Conservation (phyloP, 2,888 invertebrate genomes). For the Biston stratarius region DNA sequence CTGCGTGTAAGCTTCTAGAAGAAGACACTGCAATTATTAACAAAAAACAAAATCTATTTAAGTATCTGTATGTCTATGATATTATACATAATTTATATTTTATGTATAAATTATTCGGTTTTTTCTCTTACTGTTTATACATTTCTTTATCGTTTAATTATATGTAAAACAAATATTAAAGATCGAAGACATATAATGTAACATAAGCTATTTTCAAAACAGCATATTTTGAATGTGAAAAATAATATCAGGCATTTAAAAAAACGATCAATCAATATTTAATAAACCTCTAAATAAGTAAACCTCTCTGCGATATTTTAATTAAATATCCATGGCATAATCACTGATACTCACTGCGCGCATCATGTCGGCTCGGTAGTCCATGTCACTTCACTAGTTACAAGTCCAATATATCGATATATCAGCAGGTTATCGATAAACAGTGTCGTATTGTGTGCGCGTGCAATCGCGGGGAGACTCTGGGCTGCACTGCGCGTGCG, state of each 20-base stretch:
- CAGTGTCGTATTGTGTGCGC: constrained; percentile 50
- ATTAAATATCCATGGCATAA: constrained; percentile 36
- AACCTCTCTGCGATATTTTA: not conserved
- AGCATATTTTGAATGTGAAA: no score
- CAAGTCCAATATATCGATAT: constrained; percentile 42
- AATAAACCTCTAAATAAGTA: not conserved
- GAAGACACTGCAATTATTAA: no score
- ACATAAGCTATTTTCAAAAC: no score
- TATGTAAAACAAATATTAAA: no score
- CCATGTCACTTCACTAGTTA: constrained; percentile 48
- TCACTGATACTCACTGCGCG: constrained; percentile 76
- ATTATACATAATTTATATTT: no score
- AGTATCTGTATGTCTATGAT: no score
- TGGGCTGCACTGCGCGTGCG: constrained; percentile 64
- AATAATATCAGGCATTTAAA: no score
- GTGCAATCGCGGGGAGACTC: constrained; percentile 60
- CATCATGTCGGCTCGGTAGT: constrained; percentile 69
- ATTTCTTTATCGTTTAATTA: no score
- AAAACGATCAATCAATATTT: not conserved
- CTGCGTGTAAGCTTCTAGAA: no score
- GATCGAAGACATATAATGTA: no score
- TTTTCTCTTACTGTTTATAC: no score
- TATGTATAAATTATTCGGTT: no score
- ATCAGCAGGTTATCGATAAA: constrained; percentile 38
- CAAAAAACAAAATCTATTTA: not conserved